Evolutionary conservation across 2,888 invertebrate species (phyloP), one percentile per base, ranked within the genome.

Genomic region (Brenthis daphne): DNA sequence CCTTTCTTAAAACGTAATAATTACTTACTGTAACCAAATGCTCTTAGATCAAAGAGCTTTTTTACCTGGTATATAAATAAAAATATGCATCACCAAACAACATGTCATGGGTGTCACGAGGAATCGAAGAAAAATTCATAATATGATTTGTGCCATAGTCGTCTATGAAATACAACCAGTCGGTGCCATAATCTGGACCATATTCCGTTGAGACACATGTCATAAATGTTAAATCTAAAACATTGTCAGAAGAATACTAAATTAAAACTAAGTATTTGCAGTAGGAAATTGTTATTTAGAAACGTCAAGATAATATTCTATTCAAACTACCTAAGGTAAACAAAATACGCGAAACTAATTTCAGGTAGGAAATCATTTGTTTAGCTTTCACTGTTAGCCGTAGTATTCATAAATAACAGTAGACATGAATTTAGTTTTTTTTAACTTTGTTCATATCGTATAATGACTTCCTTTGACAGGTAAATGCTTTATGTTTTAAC

Each of bases 121-220:
- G 85, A 60, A 86, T 71, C 6, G 78, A 75, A 1, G 92, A 86
- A 73, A 89, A 89, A 77, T 93, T 90, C 80, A 90, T 77, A 2
- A 83, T 74, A 57, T 85, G 85, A 0, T 82, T 85, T 20, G 80
- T 81, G 6, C 88, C 92, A 69, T 91, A 82, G 3, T 93, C 92
- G 66, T 91, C 92, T 2, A 90, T 77, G 73, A 89, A 90, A 68
- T 89, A 79, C 65, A 94, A 79, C 90, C 93, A 94, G 51, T 91
- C 86, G 3, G 83, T 82, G 11, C 93, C 93, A 70, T 91, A 93
- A 4, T 78, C 84, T 0, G 83, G 79, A 0, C 81, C 85, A 64
- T 81, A 79, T 51, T 83, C 79, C 79, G 33, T 65, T 65, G 53
- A 57, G 12, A 37, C 33, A 50, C 47, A 63, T 47, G 14, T 64